Evolutionary conservation across 2,113 vertebrate species (phyloP).

Genomic region (Tauraco erythrolophus): DNA sequence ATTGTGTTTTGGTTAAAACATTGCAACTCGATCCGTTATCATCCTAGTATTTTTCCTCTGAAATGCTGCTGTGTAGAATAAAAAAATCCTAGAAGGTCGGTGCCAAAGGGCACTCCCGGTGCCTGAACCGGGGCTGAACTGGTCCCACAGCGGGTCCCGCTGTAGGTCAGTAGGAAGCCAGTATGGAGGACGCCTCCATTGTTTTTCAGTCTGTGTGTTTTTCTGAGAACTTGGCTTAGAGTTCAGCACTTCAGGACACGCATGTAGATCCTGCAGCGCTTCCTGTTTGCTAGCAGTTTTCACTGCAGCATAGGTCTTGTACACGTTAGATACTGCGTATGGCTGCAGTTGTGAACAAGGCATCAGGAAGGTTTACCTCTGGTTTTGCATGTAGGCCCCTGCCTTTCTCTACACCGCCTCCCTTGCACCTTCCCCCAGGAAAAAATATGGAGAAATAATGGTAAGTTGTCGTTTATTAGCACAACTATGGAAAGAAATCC

Average conservation of each 20-base stretch:
- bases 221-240: not conserved
- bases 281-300: conserved; percentile 11
- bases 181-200: not conserved
- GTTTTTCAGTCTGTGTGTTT: not conserved
- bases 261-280: not conserved
- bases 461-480: not conserved
- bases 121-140: not conserved
- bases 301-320: not conserved
- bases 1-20: not conserved
- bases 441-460: not conserved
- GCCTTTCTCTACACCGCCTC: not conserved
- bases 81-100: not conserved
- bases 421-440: not conserved
- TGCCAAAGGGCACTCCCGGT: fast-evolving
- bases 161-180: not conserved
- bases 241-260: not conserved
- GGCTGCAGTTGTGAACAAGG: not conserved
- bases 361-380: not conserved
- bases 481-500: not conserved
- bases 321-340: fast-evolving
- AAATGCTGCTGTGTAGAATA: not conserved
- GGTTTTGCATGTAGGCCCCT: not conserved
- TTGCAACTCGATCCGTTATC: not conserved
- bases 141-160: not conserved
- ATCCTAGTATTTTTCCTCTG: not conserved